These are phyloP conservation scores for Suncus etruscus DNA, from an alignment of 2,113 vertebrate species.

Conservation along the genomic window DNA sequence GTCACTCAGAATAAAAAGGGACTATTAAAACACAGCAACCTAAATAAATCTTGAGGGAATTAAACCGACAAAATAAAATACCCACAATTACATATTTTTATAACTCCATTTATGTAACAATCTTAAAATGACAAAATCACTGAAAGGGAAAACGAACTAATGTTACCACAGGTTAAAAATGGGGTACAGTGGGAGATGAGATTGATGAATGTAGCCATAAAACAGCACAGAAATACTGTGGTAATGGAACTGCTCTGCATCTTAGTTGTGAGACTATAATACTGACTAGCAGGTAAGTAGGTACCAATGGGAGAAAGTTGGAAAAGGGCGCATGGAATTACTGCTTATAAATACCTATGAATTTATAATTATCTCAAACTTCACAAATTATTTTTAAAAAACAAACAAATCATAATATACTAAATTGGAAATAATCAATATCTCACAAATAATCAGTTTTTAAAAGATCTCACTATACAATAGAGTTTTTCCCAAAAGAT, in stretches of 20 bases:
- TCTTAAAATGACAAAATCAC: conserved; percentile 33
- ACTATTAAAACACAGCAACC: conserved; percentile 7
- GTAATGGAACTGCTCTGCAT: not conserved
- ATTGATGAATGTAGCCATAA: not conserved
- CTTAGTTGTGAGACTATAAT: not conserved
- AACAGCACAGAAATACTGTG: not conserved
- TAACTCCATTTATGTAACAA: conserved; percentile 32
- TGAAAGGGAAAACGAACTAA: conserved; percentile 29
- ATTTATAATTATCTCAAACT: not conserved
- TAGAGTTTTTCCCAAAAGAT: not conserved
- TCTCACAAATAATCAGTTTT: conserved; percentile 7
- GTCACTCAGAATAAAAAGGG: conserved; percentile 8
- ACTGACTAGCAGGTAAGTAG: not conserved
- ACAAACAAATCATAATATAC: not conserved
- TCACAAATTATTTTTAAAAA: not conserved
- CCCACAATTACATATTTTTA: no score
- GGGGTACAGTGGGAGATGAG: not conserved
- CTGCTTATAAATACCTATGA: not conserved
- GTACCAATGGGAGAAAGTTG: not conserved
- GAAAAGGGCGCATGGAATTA: not conserved
- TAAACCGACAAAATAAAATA: not conserved
- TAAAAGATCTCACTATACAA: not conserved
- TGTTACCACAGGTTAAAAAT: not conserved
- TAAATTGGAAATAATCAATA: no score
- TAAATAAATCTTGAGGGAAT: conserved; percentile 40